These are phyloP conservation scores for Sparidentex hasta DNA, from an alignment of 2,797 vertebrate genomes.

Conservation along the genomic window DNA sequence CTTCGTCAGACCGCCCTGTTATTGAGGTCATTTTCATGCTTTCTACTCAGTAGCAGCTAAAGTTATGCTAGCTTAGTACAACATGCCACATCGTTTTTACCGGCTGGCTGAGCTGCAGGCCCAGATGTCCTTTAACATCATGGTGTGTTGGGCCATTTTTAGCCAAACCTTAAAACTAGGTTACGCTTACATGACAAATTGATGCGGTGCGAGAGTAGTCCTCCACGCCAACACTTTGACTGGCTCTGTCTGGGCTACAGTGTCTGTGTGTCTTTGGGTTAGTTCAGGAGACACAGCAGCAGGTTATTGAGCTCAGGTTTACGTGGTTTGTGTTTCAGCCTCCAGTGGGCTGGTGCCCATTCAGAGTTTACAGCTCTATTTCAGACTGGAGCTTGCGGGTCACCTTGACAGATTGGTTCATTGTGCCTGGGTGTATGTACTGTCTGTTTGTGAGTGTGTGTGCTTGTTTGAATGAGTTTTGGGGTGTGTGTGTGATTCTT, in stretches of 20 bases:
- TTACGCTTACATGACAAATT: slow-evolving; percentile 57
- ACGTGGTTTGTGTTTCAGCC: slow-evolving; percentile 38
- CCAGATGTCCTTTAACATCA: slow-evolving; percentile 40
- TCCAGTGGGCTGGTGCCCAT: slow-evolving; percentile 1
- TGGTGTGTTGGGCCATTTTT: slow-evolving; percentile 40
- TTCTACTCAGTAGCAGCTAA: slow-evolving; percentile 20
- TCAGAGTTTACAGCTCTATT: slow-evolving; percentile 42
- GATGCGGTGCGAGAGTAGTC: slow-evolving; percentile 27
- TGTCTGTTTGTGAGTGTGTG: slow-evolving; percentile 12
- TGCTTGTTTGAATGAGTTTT: slow-evolving; percentile 8
- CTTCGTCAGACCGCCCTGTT: slow-evolving; percentile 3
- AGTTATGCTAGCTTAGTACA: slow-evolving; percentile 21
- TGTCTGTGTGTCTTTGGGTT: slow-evolving; percentile 24
- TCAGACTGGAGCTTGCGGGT: slow-evolving; percentile 30
- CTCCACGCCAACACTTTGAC: slow-evolving; percentile 13
- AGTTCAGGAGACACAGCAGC: background rate
- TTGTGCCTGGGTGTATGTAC: background rate
- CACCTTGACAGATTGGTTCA: slow-evolving; percentile 37
- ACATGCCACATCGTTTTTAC: slow-evolving; percentile 47
- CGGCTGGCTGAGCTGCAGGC: slow-evolving; percentile 45
- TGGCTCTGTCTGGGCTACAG: background rate
- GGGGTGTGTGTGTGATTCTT: slow-evolving; percentile 8
- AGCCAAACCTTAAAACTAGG: slow-evolving; percentile 57
- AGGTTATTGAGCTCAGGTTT: slow-evolving; percentile 37
- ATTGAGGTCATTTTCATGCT: slow-evolving; percentile 14